These are phyloP conservation scores for Conchocele bisecta DNA, from an alignment of 2,888 invertebrate species.

Conservation along the genomic window DNA sequence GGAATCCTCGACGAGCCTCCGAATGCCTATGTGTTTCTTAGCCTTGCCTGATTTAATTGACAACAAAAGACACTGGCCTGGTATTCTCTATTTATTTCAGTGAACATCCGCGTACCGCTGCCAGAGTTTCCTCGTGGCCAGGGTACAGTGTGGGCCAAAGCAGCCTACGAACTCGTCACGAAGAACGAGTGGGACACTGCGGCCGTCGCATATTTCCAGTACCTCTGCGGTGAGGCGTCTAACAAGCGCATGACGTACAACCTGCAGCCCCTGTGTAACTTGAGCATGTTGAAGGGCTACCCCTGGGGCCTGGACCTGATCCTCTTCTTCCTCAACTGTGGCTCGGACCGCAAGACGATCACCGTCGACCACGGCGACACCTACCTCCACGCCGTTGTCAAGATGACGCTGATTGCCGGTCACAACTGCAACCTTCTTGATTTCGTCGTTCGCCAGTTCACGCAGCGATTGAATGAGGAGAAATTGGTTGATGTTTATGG, in stretches of 20 bases:
- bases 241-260: conserved; percentile 22
- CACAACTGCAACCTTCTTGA: too few relatives aligned
- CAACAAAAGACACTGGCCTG: too few relatives aligned
- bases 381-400: conserved; percentile 67
- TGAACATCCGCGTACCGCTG: conserved; percentile 17
- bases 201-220: conserved; percentile 50
- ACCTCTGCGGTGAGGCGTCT: neutral
- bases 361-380: conserved; percentile 60
- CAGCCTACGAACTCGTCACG: conserved; percentile 55
- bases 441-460: too few relatives aligned
- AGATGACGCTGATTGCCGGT: conserved; percentile 62
- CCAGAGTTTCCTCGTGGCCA: conserved; percentile 36
- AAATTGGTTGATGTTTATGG: conserved; percentile 59
- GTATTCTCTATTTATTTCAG: conserved; percentile 3
- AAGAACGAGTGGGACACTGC: conserved; percentile 51
- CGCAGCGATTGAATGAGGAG: too few relatives aligned
- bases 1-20: too few relatives aligned
- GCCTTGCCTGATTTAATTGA: too few relatives aligned
- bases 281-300: conserved; percentile 24
- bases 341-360: conserved; percentile 60
- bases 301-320: conserved; percentile 53
- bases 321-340: conserved; percentile 54
- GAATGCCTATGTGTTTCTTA: too few relatives aligned
- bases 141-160: conserved; percentile 60
- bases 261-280: conserved; percentile 59